Percentiles rank a stretch among this genome's conserved stretches.
Evolutionary conservation across 2,113 vertebrate species (phyloP).

Genomic region (Noctilio leporinus): DNA sequence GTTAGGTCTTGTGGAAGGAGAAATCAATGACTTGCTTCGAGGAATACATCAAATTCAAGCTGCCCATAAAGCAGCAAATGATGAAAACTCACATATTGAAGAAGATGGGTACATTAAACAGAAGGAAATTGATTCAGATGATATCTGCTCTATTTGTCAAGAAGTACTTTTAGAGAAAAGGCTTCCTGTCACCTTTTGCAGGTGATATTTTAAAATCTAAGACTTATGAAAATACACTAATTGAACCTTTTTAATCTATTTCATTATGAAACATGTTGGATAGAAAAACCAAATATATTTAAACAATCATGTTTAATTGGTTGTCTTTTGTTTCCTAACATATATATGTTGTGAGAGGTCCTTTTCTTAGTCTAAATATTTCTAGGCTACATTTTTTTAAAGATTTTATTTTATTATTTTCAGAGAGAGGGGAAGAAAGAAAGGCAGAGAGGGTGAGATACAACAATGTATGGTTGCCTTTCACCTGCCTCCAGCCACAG

Average conservation of each 20-base stretch:
- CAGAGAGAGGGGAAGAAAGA: too few relatives aligned
- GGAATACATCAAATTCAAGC: slow-evolving; percentile 53
- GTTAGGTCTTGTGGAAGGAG: slow-evolving; percentile 77
- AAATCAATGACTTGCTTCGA: slow-evolving; percentile 78
- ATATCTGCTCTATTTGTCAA: slow-evolving; percentile 82
- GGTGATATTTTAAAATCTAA: slow-evolving; percentile 61
- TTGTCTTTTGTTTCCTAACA: not conserved
- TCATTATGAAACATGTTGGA: not conserved
- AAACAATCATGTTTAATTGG: not conserved
- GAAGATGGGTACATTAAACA: slow-evolving; percentile 61
- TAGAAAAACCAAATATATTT: not conserved
- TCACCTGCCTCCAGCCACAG: too few relatives aligned
- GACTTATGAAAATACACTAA: not conserved
- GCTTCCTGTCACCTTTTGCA: slow-evolving; percentile 79
- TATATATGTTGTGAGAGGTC: not conserved
- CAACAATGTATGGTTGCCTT: too few relatives aligned
- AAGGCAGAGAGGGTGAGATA: too few relatives aligned
- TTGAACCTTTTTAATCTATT: not conserved
- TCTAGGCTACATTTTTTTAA: not conserved
- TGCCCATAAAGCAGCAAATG: not conserved
- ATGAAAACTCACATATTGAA: not conserved
- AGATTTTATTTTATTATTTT: too few relatives aligned
- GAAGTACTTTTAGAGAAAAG: slow-evolving; percentile 79
- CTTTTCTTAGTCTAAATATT: not conserved
- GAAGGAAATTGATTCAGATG: slow-evolving; percentile 73